Evolutionary conservation across 2,113 vertebrate species (phyloP).

Genomic region (Myotis yumanensis): DNA sequence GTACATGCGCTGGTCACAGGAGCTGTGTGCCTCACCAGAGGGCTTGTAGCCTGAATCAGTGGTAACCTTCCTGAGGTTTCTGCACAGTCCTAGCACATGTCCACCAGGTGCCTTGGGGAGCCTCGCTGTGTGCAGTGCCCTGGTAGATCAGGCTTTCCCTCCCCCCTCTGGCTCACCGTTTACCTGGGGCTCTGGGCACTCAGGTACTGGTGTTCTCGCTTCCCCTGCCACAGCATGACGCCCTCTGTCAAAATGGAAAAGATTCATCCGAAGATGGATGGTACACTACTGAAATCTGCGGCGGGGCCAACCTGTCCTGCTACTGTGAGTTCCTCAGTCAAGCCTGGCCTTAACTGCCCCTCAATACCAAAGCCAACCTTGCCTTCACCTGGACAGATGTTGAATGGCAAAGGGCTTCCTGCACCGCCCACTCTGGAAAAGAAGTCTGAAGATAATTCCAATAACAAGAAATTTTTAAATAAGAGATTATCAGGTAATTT

Average conservation of each 20-base stretch:
- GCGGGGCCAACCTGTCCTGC: slow-evolving; percentile 92
- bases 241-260: slow-evolving; percentile 97
- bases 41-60: background rate
- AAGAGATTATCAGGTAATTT: slow-evolving; percentile 95
- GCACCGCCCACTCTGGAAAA: slow-evolving; percentile 89
- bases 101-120: background rate
- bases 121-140: no score
- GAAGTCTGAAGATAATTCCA: slow-evolving; percentile 94
- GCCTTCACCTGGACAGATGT: slow-evolving; percentile 95
- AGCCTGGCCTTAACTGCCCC: slow-evolving; percentile 99
- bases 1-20: background rate
- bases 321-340: slow-evolving; percentile 98
- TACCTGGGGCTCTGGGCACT: background rate
- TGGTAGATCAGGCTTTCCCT: background rate
- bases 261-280: slow-evolving; percentile 94
- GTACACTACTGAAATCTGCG: slow-evolving; percentile 89
- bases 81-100: background rate
- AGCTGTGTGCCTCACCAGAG: background rate
- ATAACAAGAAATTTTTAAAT: slow-evolving; percentile 94
- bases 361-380: slow-evolving; percentile 99
- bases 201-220: slow-evolving; percentile 32
- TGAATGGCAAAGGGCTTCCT: slow-evolving; percentile 97
- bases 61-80: background rate
- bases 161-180: fast-evolving
- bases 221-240: slow-evolving; percentile 87